Evolutionary conservation across 92 coral and sea anemone genomes (phyloP).

Genomic region (Umimayanthus chanpuru): DNA sequence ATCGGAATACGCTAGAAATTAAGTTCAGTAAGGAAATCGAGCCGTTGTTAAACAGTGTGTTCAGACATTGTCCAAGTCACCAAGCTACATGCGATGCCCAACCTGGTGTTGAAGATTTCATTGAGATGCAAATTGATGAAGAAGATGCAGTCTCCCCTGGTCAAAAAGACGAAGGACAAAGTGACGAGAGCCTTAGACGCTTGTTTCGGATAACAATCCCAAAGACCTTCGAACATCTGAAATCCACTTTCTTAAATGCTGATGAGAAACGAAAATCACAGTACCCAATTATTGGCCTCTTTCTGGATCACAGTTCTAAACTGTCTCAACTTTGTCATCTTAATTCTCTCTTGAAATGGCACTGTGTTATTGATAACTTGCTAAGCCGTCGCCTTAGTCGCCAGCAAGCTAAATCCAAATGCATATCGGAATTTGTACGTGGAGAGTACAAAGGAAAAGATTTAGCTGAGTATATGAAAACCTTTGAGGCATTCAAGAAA

Average conservation of each 20-base stretch:
- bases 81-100: not conserved
- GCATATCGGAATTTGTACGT: slow-evolving; percentile 76
- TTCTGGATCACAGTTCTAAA: slow-evolving; percentile 68
- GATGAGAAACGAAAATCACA: slow-evolving; percentile 49
- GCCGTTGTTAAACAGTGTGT: not conserved
- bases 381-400: slow-evolving; percentile 81
- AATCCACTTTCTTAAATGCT: slow-evolving; percentile 61
- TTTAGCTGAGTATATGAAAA: slow-evolving; percentile 40
- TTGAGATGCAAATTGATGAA: slow-evolving; percentile 67
- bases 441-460: slow-evolving; percentile 50
- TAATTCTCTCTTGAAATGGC: slow-evolving; percentile 69
- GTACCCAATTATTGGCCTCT: slow-evolving; percentile 81
- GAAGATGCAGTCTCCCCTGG: slow-evolving; percentile 46
- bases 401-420: slow-evolving; percentile 60
- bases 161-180: slow-evolving; percentile 36
- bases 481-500: slow-evolving; percentile 67
- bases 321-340: slow-evolving; percentile 71
- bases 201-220: slow-evolving; percentile 71
- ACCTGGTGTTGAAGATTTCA: not conserved
- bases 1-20: slow-evolving; percentile 20
- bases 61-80: not conserved
- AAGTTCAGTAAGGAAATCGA: slow-evolving; percentile 20
- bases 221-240: slow-evolving; percentile 66
- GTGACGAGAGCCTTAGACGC: slow-evolving; percentile 65
- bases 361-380: slow-evolving; percentile 68